Conservation (phyloP, 2,113 vertebrate species). For the Gallinago jamesoni region DNA sequence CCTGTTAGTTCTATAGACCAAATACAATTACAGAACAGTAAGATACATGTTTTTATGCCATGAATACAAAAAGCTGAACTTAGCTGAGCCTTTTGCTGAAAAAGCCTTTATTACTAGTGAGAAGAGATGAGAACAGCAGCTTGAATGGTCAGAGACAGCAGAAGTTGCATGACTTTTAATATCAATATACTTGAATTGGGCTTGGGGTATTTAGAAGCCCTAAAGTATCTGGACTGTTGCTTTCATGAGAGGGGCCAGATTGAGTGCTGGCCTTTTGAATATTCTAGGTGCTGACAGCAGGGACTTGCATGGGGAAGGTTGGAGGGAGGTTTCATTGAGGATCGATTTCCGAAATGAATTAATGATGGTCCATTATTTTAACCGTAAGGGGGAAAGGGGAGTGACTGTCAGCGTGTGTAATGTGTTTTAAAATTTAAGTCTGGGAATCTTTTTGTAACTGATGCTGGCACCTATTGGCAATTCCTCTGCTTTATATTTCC, state of each 20-base stretch:
- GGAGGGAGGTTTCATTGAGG: not conserved
- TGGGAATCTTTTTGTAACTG: not conserved
- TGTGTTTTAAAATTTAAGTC: not conserved
- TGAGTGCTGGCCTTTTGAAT: not conserved
- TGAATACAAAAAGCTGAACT: not conserved
- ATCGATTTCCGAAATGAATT: not conserved
- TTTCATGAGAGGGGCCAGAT: not conserved
- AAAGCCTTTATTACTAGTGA: not conserved
- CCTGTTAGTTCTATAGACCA: not conserved
- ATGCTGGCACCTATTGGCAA: not conserved
- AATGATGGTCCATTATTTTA: not conserved
- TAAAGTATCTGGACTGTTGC: not conserved
- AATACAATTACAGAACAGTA: not conserved
- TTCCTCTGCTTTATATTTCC: slow-evolving; percentile 12
- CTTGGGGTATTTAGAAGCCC: not conserved
- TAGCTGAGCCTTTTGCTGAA: not conserved
- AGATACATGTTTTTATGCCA: not conserved
- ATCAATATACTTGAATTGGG: not conserved
- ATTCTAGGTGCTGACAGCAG: not conserved
- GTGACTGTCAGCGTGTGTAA: not conserved
- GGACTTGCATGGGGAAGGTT: not conserved
- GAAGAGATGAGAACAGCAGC: not conserved
- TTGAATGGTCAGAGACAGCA: not conserved
- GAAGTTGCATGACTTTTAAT: not conserved
- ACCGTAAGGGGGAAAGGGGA: not conserved